Conservation (phyloP, 2,888 invertebrate species). For the Dysmachus trigonus region DNA sequence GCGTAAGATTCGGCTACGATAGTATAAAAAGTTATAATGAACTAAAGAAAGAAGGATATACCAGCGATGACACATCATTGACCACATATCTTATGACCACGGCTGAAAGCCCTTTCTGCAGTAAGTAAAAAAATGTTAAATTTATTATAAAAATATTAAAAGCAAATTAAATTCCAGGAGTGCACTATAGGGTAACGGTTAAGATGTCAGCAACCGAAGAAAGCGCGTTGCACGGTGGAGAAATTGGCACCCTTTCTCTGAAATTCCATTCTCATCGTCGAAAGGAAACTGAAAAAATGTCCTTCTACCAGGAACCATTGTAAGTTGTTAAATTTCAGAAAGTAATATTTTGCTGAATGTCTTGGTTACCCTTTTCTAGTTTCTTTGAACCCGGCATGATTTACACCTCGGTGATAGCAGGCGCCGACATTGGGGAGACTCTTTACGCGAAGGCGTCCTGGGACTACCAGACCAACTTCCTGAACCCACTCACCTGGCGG, state of each 20-base stretch:
- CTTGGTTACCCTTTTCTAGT: conserved; percentile 25
- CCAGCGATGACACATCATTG: conserved; percentile 67
- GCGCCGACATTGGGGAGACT: conserved; percentile 73
- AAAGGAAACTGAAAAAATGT: conserved; percentile 70
- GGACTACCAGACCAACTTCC: conserved; percentile 79
- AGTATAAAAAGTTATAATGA: conserved; percentile 68
- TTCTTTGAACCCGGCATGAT: conserved; percentile 72
- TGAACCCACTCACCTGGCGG: conserved; percentile 87
- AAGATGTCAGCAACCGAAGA: conserved; percentile 78
- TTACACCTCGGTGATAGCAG: conserved; percentile 75
- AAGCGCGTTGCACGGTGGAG: conserved; percentile 78
- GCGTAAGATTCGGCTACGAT: conserved; percentile 76
- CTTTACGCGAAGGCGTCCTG: conserved; percentile 75
- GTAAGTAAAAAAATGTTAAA: conserved; percentile 66
- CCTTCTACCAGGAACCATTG: conserved; percentile 67
- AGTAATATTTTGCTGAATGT: background rate
- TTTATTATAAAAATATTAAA: background rate
- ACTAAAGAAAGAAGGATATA: conserved; percentile 63
- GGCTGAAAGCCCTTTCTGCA: conserved; percentile 76
- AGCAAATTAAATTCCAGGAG: conserved; percentile 67
- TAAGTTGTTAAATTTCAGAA: conserved; percentile 53
- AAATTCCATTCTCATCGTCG: conserved; percentile 72
- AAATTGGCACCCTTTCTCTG: conserved; percentile 77
- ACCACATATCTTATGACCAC: conserved; percentile 79
- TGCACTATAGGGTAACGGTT: conserved; percentile 80